Base-by-base conservation (phyloP, 2,797 vertebrate genomes). In the Mionectes olivaceus region DNA sequence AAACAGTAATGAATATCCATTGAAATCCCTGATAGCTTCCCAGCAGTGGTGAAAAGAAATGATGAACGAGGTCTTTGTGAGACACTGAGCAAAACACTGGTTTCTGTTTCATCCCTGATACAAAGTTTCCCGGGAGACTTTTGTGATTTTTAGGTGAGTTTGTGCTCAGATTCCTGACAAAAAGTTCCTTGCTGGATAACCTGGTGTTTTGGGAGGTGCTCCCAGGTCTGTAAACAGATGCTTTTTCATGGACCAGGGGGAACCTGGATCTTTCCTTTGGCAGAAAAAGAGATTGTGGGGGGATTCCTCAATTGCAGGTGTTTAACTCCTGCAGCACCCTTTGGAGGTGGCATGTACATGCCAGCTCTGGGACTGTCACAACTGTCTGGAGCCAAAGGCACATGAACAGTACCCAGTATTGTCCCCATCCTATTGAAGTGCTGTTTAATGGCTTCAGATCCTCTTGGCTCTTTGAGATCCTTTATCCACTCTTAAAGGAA, bases 31-130 rank as follows among this genome's bases (percentile, higher is more conserved):
- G 82, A 85, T 44, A 50, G 78, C 87, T 77, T 80, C 65, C 41
- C 39, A 27, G 86, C 27, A 17, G 52, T 0, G 61, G 5, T 59
- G 93, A 78, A 90, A 75, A 67, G 90, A 59, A 65, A 41, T 25
- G 49, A 91, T 96, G 94, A 95, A 96, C 94, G 37, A 19, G 61
- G 82, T 57, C 93, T 95, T 96, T 97, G 93, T 96, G 76, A 47
- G 73, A 47, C 47, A 3, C 44, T 5, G 67, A 92, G 92, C 71
- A 85, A 83, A 92, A 87, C 89, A 74, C 46, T 23, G 94, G 87
- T 25, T 83, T 92, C 43, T 80, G 57, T 96, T 96, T 83, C 91
- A 35, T 68, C 76, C 73, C 56, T 49, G 39, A 76, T 80, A 33
- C 81, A 24, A 84, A 73, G 64, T 83, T 92, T 91, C 75, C 68